Base-by-base conservation (phyloP, 2,797 vertebrate genomes). In the Peromyscus aztecus region DNA sequence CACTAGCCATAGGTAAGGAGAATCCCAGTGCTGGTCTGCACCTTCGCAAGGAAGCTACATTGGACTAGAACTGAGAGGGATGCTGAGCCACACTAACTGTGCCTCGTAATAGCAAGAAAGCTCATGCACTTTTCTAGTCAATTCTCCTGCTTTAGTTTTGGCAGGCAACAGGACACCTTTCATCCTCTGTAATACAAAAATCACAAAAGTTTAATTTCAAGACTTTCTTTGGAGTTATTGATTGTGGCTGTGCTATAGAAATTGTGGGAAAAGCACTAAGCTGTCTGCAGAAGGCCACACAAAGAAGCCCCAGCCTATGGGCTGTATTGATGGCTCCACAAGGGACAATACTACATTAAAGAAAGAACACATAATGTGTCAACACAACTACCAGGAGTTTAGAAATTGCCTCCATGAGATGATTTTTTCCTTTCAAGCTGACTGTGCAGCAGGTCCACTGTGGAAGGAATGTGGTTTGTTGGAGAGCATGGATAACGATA, bases 371-470 rank as follows among this genome's bases (percentile, higher is more conserved):
- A 59, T 31, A 0, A 2, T 4, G 2, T 16, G 12, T 46, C 19
- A 40, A 43, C 23, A 12, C 57, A 63, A n/a, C 61, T 23, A 65
- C 5, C 9, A 10, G 59, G 34, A 49, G 31, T 29, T 89, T 34
- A 13, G 31, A 67, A 94, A 37, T 6, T 12, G 2, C 34, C 73
- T 57, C 2, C 23, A 5, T 84, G 34, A 94, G 43, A 59, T 2
- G 73, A 63, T 82, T 24, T 67, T 49, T 24, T 67, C 61, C 49
- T 59, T 77, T 90, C 37, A 57, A 59, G 23, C 0, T 24, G 21
- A 40, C 40, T 49, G 0, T 11, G 23, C 2, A 29, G 16, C 27
- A 21, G 9, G 4, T 29, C 9, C 4, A 2, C 24, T 0, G 1
- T 8, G 2, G 49, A 49, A 34, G 6, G 2, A 57, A n/a, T 16